These are phyloP conservation scores for Peromyscus aztecus DNA, from an alignment of 2,797 vertebrate species.

Conservation along the genomic window DNA sequence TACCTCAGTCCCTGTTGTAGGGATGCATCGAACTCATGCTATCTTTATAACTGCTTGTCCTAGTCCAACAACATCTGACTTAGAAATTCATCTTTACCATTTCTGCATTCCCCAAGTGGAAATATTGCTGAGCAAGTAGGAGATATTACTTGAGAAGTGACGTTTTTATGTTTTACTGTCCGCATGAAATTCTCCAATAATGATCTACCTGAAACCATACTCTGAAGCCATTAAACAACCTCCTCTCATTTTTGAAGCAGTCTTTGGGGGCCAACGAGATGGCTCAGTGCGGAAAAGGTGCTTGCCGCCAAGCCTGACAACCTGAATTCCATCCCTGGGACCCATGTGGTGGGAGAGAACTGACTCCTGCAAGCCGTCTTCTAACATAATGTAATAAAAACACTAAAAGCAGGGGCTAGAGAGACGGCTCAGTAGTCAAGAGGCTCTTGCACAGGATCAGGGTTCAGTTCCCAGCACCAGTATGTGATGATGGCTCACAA, in stretches of 20 bases:
- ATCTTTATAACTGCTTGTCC: background rate
- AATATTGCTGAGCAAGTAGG: background rate
- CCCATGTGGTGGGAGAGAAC: background rate
- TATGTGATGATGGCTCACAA: background rate
- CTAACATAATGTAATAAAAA: background rate
- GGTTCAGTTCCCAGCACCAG: background rate
- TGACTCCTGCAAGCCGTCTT: background rate
- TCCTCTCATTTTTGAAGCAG: background rate
- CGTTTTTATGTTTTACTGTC: background rate
- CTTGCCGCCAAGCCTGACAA: background rate
- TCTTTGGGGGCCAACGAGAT: background rate
- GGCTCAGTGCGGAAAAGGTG: background rate
- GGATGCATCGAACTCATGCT: accelerated
- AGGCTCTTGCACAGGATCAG: background rate
- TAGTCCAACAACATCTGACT: background rate
- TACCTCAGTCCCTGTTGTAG: background rate
- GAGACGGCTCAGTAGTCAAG: background rate
- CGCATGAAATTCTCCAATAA: background rate
- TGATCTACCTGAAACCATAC: background rate
- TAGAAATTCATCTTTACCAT: background rate
- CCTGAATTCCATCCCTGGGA: background rate
- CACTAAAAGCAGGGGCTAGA: background rate
- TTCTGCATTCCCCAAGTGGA: background rate
- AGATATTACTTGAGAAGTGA: background rate
- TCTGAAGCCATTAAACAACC: background rate